Evolutionary conservation across 2,797 vertebrate genomes (phyloP).

Genomic region (Pyrocephalus nanus): DNA sequence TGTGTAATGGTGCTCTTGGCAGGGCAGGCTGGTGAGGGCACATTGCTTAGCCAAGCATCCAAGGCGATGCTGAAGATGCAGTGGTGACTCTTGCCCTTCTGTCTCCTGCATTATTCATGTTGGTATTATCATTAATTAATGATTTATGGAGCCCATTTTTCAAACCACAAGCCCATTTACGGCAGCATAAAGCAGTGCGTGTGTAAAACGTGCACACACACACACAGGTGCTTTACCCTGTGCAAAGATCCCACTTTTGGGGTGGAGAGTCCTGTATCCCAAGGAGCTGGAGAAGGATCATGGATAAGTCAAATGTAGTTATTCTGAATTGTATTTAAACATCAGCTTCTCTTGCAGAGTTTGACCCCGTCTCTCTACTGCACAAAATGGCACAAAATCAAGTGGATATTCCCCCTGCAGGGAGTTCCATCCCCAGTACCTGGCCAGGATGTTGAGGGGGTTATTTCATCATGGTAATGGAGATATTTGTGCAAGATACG

Average conservation of each 20-base stretch:
- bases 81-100: constrained; percentile 37
- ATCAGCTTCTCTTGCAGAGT: background rate
- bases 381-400: background rate
- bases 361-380: background rate
- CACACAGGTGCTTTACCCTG: background rate
- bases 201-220: background rate
- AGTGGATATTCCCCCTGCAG: constrained; percentile 6
- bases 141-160: constrained; percentile 77
- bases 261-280: background rate
- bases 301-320: background rate
- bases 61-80: constrained; percentile 29
- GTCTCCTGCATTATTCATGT: constrained; percentile 54
- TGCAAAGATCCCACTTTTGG: background rate
- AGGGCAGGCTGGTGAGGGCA: background rate
- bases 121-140: constrained; percentile 78
- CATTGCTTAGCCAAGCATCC: constrained; percentile 54
- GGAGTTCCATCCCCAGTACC: background rate
- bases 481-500: background rate
- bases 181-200: background rate
- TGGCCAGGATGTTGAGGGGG: background rate
- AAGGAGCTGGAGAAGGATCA: background rate
- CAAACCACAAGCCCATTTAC: constrained; percentile 30
- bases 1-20: constrained; percentile 57
- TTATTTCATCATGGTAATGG: constrained; percentile 8
- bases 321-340: background rate